phyloP scores from a whole-genome alignment of 2,797 vertebrate genomes.

The Naso thynnoides region DNA sequence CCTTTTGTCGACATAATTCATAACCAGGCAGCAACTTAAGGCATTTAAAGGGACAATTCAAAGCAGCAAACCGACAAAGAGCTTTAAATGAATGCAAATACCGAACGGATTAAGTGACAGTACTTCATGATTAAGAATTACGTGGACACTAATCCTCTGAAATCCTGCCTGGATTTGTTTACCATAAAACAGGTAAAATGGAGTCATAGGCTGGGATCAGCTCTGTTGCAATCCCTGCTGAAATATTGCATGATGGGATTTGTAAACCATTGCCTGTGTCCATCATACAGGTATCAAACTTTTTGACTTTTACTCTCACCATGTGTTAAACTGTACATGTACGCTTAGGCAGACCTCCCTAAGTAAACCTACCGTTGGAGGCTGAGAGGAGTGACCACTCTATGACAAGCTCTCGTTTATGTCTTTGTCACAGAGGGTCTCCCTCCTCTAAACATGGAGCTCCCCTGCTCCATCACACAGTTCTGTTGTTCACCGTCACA shows the following conservation, averaged over 20 bases:
- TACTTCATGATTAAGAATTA: constrained; percentile 57
- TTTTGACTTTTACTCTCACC: constrained; percentile 40
- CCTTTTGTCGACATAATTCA: constrained; percentile 48
- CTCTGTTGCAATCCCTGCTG: constrained; percentile 8
- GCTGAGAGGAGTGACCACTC: constrained; percentile 37
- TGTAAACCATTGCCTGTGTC: neutral
- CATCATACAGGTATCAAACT: constrained; percentile 10
- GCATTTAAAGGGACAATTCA: constrained; percentile 58
- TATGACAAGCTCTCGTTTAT: constrained; percentile 51
- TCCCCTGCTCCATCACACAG: constrained; percentile 33
- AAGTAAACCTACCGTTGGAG: constrained; percentile 16
- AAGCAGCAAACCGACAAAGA: constrained; percentile 43
- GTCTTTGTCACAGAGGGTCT: constrained; percentile 56
- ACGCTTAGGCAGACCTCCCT: constrained; percentile 11
- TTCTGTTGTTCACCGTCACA: constrained; percentile 43
- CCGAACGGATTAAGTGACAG: constrained; percentile 56
- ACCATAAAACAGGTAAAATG: constrained; percentile 53
- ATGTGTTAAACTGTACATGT: neutral
- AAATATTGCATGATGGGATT: constrained; percentile 7
- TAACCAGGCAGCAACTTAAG: constrained; percentile 39
- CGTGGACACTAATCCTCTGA: constrained; percentile 50
- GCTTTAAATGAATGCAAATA: constrained; percentile 49
- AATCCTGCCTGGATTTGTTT: constrained; percentile 68
- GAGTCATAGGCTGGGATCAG: constrained; percentile 37
- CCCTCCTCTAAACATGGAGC: constrained; percentile 45